phyloP scores from a whole-genome alignment of 2,113 vertebrate genomes.

The Gallinago paraguaiae region DNA sequence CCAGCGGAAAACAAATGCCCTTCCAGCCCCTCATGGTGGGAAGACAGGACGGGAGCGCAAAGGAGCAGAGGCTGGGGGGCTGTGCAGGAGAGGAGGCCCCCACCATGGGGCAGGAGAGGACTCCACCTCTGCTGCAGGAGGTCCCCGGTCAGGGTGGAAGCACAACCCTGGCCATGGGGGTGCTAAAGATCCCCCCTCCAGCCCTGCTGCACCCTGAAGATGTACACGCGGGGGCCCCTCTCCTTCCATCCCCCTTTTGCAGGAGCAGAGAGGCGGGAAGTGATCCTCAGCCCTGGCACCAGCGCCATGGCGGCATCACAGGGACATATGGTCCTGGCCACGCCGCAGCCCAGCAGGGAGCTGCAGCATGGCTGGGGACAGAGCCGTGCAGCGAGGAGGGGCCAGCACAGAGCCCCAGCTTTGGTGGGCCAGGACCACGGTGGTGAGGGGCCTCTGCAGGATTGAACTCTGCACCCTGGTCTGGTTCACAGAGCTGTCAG shows the following conservation, averaged over 20 bases:
- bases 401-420: neutral
- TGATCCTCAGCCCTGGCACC: neutral
- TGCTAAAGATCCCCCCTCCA: fast-evolving
- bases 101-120: neutral
- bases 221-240: fast-evolving
- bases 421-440: fast-evolving
- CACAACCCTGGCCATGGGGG: fast-evolving
- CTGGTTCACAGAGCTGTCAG: neutral
- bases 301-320: neutral
- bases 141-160: neutral
- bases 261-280: neutral
- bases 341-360: neutral
- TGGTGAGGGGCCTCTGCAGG: neutral
- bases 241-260: neutral
- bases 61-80: neutral
- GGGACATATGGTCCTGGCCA: neutral
- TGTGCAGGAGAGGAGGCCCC: neutral
- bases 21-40: neutral
- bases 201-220: too few relatives aligned
- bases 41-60: neutral
- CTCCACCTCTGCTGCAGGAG: neutral
- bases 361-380: fast-evolving
- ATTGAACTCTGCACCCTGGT: fast-evolving
- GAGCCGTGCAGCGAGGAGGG: fast-evolving
- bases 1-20: neutral